A percentile compares a stretch with the other conserved stretches of the same genome.
phyloP scores from a whole-genome alignment of 2,113 vertebrate species.

The Corythornis vintsioides region DNA sequence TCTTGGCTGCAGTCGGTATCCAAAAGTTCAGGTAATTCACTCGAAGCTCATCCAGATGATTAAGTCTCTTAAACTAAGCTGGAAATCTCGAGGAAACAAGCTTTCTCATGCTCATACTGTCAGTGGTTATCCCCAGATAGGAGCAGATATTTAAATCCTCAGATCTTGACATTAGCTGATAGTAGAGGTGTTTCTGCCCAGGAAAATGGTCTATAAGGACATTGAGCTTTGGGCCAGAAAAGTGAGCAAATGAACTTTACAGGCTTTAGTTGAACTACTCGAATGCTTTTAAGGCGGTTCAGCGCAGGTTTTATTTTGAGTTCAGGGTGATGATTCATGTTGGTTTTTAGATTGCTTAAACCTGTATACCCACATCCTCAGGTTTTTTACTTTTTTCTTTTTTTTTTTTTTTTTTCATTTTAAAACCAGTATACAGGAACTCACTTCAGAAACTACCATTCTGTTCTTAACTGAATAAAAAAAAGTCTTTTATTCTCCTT shows the following conservation, averaged over 20 bases:
- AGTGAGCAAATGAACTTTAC: not conserved
- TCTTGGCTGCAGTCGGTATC: not conserved
- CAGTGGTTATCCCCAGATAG: not conserved
- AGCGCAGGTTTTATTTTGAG: not conserved
- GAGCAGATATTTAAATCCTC: conserved; percentile 1
- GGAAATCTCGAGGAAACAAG: conserved; percentile 31
- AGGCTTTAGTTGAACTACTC: not conserved
- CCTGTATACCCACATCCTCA: conserved; percentile 2
- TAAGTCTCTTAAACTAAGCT: conserved; percentile 7
- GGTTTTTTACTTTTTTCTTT: not conserved
- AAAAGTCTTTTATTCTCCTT: not conserved
- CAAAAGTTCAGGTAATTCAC: conserved; percentile 58
- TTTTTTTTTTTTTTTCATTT: not conserved
- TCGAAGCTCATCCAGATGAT: not conserved
- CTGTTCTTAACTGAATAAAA: not conserved
- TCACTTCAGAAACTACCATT: conserved; percentile 14
- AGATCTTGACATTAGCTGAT: not conserved
- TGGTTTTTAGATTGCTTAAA: conserved; percentile 26
- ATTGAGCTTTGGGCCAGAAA: not conserved
- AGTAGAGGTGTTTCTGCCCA: not conserved
- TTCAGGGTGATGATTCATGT: conserved; percentile 7
- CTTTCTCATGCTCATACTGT: not conserved
- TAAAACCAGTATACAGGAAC: not conserved
- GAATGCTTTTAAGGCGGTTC: not conserved
- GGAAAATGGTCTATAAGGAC: not conserved